These are phyloP conservation scores for Halcyon smyrnensis DNA, from an alignment of 2,797 vertebrate genomes.

Conservation along the genomic window DNA sequence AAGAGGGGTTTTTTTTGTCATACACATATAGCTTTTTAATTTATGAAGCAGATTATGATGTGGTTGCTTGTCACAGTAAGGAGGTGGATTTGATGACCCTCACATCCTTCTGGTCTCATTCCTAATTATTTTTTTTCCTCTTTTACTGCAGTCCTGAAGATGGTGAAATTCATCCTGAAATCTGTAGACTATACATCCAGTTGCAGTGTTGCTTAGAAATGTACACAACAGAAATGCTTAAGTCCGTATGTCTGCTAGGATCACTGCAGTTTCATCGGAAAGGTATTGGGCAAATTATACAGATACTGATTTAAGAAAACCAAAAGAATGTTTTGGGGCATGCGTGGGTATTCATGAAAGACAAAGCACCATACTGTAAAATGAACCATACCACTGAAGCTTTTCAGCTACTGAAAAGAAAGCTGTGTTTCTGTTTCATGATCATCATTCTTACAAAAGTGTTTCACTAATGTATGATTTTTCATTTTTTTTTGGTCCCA, in stretches of 20 bases:
- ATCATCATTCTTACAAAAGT: neutral
- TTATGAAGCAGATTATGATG: neutral
- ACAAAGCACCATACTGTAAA: neutral
- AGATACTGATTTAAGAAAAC: neutral
- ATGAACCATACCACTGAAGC: neutral
- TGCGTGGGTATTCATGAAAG: neutral
- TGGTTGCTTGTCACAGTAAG: neutral
- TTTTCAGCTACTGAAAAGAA: neutral
- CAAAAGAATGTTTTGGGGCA: neutral
- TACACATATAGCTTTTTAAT: neutral
- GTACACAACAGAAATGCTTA: slow-evolving; percentile 99
- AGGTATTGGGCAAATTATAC: slow-evolving; percentile 80
- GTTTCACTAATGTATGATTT: neutral
- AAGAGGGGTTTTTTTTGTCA: neutral
- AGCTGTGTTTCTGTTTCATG: neutral
- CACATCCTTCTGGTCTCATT: neutral
- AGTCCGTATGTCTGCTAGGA: slow-evolving; percentile 94
- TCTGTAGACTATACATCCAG: slow-evolving; percentile 97
- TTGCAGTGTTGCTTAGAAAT: slow-evolving; percentile 98
- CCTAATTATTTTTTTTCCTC: slow-evolving; percentile 29
- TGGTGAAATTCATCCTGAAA: slow-evolving; percentile 97
- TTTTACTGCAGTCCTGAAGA: slow-evolving; percentile 90
- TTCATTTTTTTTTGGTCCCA: neutral
- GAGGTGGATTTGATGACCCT: neutral
- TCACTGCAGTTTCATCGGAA: slow-evolving; percentile 96